phyloP scores from a whole-genome alignment of 2,113 vertebrate genomes.

The Arvicanthis niloticus region DNA sequence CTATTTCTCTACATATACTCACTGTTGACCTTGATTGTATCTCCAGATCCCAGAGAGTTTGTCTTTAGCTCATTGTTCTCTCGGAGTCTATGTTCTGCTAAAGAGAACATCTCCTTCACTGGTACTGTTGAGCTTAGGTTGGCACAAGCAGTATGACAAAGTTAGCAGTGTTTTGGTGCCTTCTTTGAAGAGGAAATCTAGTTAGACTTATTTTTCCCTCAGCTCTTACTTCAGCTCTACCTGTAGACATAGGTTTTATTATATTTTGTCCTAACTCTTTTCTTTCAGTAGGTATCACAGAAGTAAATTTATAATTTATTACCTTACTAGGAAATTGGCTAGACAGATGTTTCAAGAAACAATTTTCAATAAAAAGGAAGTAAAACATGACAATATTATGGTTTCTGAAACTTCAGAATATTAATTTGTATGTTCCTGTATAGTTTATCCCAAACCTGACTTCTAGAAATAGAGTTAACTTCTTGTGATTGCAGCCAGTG shows the following conservation, averaged over 20 bases:
- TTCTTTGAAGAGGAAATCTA: background rate
- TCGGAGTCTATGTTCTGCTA: no score
- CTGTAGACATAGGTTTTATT: background rate
- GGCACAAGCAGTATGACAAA: background rate
- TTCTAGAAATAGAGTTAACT: slow-evolving; percentile 88
- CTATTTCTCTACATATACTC: background rate
- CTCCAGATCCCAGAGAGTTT: background rate
- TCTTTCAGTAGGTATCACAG: background rate
- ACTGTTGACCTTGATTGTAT: background rate
- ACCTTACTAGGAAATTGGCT: background rate
- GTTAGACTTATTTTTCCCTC: background rate
- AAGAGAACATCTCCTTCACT: background rate
- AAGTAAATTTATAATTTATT: background rate
- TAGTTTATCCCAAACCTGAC: slow-evolving; percentile 84
- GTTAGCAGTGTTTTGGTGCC: background rate
- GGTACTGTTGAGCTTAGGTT: background rate
- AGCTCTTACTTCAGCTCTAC: background rate
- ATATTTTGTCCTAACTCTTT: background rate
- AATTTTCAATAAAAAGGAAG: slow-evolving; percentile 72
- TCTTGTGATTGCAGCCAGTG: slow-evolving; percentile 90
- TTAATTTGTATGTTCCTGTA: slow-evolving; percentile 75
- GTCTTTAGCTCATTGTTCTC: no score
- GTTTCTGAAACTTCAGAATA: slow-evolving; percentile 81
- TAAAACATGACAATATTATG: slow-evolving; percentile 78
- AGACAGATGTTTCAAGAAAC: background rate